Evolutionary conservation across 2,888 invertebrate genomes (phyloP).

Genomic region (Ctena decussata): DNA sequence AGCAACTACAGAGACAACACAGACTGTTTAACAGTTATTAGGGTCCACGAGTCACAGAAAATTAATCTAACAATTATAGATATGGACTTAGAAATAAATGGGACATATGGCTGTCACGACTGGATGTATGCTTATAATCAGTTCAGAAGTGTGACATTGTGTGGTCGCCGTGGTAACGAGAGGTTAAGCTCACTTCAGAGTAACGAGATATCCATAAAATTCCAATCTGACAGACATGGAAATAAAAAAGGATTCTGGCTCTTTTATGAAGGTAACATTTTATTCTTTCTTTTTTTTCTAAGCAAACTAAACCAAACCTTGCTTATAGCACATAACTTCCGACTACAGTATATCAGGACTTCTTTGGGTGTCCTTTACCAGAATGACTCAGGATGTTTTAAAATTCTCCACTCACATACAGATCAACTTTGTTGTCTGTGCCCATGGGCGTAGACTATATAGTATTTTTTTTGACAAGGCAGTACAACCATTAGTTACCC

Average conservation of each 20-base stretch:
- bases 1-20: slow-evolving; percentile 71
- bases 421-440: no score
- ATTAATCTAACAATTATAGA: slow-evolving; percentile 81
- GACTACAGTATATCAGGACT: no score
- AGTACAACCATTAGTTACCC: no score
- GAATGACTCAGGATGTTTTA: no score
- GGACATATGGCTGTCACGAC: slow-evolving; percentile 78
- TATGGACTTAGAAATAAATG: slow-evolving; percentile 77
- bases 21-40: slow-evolving; percentile 74
- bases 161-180: slow-evolving; percentile 78
- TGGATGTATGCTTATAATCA: slow-evolving; percentile 79
- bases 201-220: slow-evolving; percentile 74
- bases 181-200: slow-evolving; percentile 70
- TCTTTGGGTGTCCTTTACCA: no score
- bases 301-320: no score
- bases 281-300: no score
- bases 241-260: slow-evolving; percentile 84
- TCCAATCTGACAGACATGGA: slow-evolving; percentile 64
- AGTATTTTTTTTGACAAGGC: no score
- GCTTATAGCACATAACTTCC: no score
- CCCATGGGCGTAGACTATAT: no score
- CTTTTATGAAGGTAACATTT: slow-evolving; percentile 84
- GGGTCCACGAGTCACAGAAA: slow-evolving; percentile 72
- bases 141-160: slow-evolving; percentile 78
- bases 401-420: no score